Evolutionary conservation across 1,140 invertebrate genomes (phyloP).

Genomic region (Zaprionus vittiger): DNA sequence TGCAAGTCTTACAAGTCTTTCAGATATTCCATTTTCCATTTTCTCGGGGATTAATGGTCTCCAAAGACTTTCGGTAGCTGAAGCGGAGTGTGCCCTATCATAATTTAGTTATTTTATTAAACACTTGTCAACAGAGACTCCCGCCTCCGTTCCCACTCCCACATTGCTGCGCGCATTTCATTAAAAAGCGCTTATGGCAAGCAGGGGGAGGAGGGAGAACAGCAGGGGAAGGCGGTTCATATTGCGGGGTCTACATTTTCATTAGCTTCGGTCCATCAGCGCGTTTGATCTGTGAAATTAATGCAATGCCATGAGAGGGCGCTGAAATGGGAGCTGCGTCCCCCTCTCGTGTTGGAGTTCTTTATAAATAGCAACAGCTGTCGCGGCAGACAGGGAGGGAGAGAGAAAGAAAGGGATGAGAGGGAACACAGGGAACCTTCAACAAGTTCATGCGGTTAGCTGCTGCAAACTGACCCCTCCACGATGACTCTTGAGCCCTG

Average conservation of each 20-base stretch:
- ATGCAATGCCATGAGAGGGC: slow-evolving; percentile 67
- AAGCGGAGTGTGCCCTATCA: slow-evolving; percentile 34
- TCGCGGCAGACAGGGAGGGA: slow-evolving; percentile 18
- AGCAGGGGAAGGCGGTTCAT: background rate
- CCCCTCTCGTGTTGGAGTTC: slow-evolving; percentile 18
- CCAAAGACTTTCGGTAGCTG: slow-evolving; percentile 29
- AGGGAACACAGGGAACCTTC: background rate
- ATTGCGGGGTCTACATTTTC: slow-evolving; percentile 54
- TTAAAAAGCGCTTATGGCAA: slow-evolving; percentile 69
- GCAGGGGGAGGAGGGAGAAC: background rate
- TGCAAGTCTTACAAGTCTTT: background rate
- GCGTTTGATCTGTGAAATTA: slow-evolving; percentile 78
- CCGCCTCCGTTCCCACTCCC: background rate
- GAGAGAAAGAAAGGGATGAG: background rate
- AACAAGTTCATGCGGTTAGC: slow-evolving; percentile 25
- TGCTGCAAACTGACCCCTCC: slow-evolving; percentile 42
- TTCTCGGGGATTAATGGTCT: slow-evolving; percentile 9
- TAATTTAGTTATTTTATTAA: slow-evolving; percentile 47
- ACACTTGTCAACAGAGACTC: slow-evolving; percentile 50
- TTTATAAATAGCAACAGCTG: slow-evolving; percentile 74
- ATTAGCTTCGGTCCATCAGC: slow-evolving; percentile 70
- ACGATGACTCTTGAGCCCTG: slow-evolving; percentile 49
- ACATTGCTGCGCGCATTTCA: slow-evolving; percentile 60
- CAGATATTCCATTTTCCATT: background rate
- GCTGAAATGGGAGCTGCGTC: slow-evolving; percentile 41